These are phyloP conservation scores for Caenorhabditis tropicalis DNA, from an alignment of 1,140 invertebrate genomes.

Conservation along the genomic window DNA sequence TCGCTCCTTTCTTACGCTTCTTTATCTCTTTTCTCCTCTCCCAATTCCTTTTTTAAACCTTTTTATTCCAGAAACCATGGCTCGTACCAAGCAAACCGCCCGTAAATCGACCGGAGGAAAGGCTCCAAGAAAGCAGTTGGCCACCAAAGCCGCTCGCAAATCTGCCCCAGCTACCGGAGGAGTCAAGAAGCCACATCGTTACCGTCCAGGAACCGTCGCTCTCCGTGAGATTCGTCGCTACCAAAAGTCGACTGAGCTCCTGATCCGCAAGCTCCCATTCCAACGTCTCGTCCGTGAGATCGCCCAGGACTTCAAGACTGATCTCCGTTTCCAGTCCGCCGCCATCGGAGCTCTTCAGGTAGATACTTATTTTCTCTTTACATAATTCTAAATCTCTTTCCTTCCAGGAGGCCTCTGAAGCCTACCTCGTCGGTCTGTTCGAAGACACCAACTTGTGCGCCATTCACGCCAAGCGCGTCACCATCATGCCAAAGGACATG, in stretches of 20 bases:
- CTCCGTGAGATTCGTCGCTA: constrained; percentile 56
- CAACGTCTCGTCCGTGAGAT: constrained; percentile 78
- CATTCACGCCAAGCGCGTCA: constrained; percentile 90
- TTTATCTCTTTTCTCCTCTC: not conserved
- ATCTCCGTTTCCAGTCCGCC: constrained; percentile 53
- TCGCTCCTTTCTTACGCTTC: not conserved
- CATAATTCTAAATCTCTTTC: not conserved
- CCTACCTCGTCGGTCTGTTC: constrained; percentile 85
- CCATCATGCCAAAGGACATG: constrained; percentile 94
- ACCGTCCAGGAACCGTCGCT: constrained; percentile 69
- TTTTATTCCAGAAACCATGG: constrained; percentile 75
- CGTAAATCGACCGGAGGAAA: constrained; percentile 76
- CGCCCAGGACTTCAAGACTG: constrained; percentile 79
- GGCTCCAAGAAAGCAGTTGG: constrained; percentile 74
- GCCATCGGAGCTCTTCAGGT: constrained; percentile 55
- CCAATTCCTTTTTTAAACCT: not conserved
- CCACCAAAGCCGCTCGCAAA: constrained; percentile 77
- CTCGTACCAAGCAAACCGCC: constrained; percentile 85
- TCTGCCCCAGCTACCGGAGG: constrained; percentile 59
- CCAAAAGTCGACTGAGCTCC: constrained; percentile 55
- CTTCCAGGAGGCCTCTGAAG: constrained; percentile 85
- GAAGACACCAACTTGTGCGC: constrained; percentile 92
- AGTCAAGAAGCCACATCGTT: constrained; percentile 76
- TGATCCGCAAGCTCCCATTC: constrained; percentile 73
- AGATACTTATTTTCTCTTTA: not conserved